Evolutionary conservation across 1,140 invertebrate species (phyloP), one percentile per base, ranked within the genome.

Genomic region (Leptinotarsa undecemlineata): DNA sequence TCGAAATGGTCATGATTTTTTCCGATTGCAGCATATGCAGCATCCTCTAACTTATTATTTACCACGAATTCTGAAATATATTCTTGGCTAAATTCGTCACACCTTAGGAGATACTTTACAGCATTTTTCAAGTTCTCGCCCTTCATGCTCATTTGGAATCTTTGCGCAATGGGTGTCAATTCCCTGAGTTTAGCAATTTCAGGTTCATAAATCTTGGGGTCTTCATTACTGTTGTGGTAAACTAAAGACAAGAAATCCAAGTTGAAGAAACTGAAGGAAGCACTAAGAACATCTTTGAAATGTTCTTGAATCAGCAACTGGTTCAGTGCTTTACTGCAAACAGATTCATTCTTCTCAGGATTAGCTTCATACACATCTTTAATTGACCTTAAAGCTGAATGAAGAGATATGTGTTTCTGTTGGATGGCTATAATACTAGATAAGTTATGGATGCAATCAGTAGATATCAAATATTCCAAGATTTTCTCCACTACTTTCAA

Each of bases 171-270:
- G 4, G 66, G 48, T n/a, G 60, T 20, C n/a, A 80, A 15, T 20
- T 72, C 66, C 68, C 69, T 57, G 4, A 80, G 51, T 48, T 73
- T 26, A 21, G 63, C 72, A 42, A 81, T n/a, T 48, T 78, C 74
- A 19, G 75, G 78, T 60, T 76, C 73, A 73, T 77, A 81, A 23
- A 77, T 42, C 20, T 69, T 75, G 11, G 80, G 80, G 74, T 81
- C 80, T 51, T 78, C 62, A 14, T 71, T 67, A 68, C 74, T 76
- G 48, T 61, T 71, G 20, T 21, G 73, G n/a, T 77, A 75, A 6
- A 81, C 60, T 60, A 80, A 76, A 14, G 33, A 71, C 13, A 79
- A 60, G 26, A 81, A 79, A 66, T 78, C 73, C 48, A 81, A 67
- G 69, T 80, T 64, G 48, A 74, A 81, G 5, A 81, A 71, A n/a